Conservation (phyloP, 2,888 invertebrate genomes). For the Agonopterix alstromeriana region DNA sequence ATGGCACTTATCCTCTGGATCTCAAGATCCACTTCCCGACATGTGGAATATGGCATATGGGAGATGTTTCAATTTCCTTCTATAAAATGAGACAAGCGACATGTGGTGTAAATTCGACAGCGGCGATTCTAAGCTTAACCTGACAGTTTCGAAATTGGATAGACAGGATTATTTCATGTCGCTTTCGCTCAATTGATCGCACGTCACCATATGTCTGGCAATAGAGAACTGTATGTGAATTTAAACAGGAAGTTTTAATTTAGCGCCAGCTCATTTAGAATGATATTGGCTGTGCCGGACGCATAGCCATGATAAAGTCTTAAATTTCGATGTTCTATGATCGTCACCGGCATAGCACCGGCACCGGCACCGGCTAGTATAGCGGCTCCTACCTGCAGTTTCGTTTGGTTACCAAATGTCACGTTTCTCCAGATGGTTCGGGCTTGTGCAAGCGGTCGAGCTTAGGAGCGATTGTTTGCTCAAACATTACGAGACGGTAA, state of each 20-base stretch:
- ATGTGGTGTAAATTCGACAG: constrained; percentile 46
- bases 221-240: constrained; percentile 59
- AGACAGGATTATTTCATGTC: constrained; percentile 50
- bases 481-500: constrained; percentile 74
- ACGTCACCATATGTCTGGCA: constrained; percentile 59
- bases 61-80: constrained; percentile 14
- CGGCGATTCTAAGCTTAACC: constrained; percentile 37
- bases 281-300: constrained; percentile 55
- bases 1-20: constrained; percentile 27
- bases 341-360: not conserved
- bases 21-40: constrained; percentile 20
- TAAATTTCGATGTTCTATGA: constrained; percentile 32
- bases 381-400: constrained; percentile 37
- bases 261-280: constrained; percentile 70
- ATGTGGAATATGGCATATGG: constrained; percentile 45
- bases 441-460: constrained; percentile 63
- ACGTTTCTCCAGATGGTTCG: constrained; percentile 70
- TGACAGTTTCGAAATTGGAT: constrained; percentile 58
- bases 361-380: constrained; percentile 5
- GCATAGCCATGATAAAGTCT: constrained; percentile 52
- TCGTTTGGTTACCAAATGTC: constrained; percentile 57
- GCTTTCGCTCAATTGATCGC: constrained; percentile 70
- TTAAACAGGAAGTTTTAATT: constrained; percentile 73
- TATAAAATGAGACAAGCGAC: constrained; percentile 38
- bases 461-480: constrained; percentile 60